A percentile compares a stretch with the other conserved stretches of the same genome.
Conservation (phyloP, 2,888 invertebrate genomes). For the Furcula furcula region DNA sequence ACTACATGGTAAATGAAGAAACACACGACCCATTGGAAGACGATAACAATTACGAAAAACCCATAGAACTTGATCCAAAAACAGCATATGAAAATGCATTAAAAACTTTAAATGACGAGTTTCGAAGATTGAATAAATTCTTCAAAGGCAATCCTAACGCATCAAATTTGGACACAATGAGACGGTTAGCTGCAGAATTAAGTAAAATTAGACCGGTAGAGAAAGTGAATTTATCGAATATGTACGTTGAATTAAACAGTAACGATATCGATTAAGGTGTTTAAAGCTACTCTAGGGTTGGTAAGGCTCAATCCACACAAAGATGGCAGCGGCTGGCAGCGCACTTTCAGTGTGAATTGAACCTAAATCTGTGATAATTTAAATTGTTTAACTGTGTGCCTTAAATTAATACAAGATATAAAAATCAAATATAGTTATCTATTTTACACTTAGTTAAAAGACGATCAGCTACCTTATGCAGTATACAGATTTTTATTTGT, state of each 20-base stretch:
- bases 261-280: background rate
- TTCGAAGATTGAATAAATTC: slow-evolving; percentile 33
- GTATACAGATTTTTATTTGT: no score
- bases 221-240: slow-evolving; percentile 9
- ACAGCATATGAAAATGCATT: slow-evolving; percentile 14
- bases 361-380: no score
- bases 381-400: no score
- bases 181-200: slow-evolving; percentile 31
- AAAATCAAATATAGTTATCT: no score
- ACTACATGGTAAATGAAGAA: slow-evolving; percentile 1
- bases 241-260: slow-evolving; percentile 6
- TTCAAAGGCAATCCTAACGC: slow-evolving; percentile 37
- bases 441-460: no score
- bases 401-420: no score
- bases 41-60: slow-evolving; percentile 15
- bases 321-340: no score
- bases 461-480: no score
- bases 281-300: no score
- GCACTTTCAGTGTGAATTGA: no score
- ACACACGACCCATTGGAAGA: slow-evolving; percentile 5
- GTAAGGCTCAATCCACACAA: no score
- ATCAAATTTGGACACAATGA: slow-evolving; percentile 37
- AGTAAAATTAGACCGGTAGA: slow-evolving; percentile 34
- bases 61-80: slow-evolving; percentile 4
- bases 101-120: slow-evolving; percentile 35